phyloP scores from a whole-genome alignment of 2,113 vertebrate species.

The Calyptomena viridis region DNA sequence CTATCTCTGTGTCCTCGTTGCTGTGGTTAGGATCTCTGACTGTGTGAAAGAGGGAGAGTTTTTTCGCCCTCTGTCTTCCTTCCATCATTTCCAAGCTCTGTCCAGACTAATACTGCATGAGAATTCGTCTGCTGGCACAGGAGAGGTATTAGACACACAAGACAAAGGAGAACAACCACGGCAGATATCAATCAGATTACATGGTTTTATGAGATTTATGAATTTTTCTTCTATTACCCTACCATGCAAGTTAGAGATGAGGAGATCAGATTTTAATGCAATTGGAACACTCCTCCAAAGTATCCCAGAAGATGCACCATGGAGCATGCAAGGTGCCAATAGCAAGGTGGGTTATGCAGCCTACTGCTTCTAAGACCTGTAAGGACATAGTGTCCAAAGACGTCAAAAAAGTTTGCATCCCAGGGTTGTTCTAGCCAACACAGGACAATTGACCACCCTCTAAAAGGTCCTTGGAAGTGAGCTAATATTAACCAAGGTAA shows the following conservation, averaged over 20 bases:
- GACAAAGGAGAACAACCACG: rapidly evolving
- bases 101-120: rapidly evolving
- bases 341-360: neutral
- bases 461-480: neutral
- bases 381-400: neutral
- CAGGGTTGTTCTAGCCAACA: neutral
- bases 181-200: neutral
- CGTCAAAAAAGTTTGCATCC: neutral
- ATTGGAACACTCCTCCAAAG: neutral
- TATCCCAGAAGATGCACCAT: neutral
- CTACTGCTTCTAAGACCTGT: neutral
- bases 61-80: neutral
- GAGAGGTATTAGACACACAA: neutral
- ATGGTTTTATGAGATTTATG: neutral
- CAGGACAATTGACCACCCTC: neutral
- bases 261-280: neutral
- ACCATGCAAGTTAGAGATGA: rapidly evolving
- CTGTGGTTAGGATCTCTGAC: neutral
- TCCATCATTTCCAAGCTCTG: neutral
- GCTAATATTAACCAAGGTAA: neutral
- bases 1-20: rapidly evolving
- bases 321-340: neutral
- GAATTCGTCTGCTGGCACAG: neutral
- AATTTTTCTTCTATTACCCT: neutral
- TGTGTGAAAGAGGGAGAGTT: neutral